These are phyloP conservation scores for Habrosyne pyritoides DNA, from an alignment of 2,888 invertebrate genomes.

Conservation along the genomic window DNA sequence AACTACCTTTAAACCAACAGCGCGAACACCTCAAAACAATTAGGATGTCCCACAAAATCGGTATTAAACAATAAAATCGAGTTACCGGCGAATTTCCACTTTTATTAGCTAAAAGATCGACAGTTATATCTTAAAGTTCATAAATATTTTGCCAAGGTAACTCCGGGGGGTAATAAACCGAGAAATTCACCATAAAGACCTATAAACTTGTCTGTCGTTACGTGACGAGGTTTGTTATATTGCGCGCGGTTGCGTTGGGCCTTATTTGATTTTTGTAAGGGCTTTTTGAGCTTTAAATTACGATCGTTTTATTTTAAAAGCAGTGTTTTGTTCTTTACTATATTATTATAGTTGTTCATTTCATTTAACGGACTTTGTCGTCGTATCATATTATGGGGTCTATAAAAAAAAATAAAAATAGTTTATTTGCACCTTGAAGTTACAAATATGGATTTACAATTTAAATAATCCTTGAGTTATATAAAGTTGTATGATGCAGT, in stretches of 20 bases:
- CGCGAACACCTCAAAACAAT: not conserved
- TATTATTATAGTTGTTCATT: not conserved
- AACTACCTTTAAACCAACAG: not conserved
- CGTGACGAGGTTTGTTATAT: not conserved
- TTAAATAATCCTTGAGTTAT: too few species aligned
- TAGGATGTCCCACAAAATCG: not conserved
- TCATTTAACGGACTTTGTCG: not conserved
- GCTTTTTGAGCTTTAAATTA: not conserved
- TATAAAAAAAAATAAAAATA: too few species aligned
- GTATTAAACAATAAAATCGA: not conserved
- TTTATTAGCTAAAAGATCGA: not conserved
- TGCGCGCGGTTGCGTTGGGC: not conserved
- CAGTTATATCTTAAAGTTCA: not conserved
- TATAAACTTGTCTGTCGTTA: not conserved
- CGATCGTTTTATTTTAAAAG: not conserved
- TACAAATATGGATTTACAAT: too few species aligned
- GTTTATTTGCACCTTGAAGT: too few species aligned
- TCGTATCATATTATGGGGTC: not conserved
- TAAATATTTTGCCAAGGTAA: constrained; percentile 2
- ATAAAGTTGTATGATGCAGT: too few species aligned
- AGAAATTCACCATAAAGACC: constrained; percentile 1
- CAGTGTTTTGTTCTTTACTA: not conserved
- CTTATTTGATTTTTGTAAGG: constrained; percentile 3
- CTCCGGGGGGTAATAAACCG: not conserved
- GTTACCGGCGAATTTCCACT: not conserved